Percentiles rank a stretch among this genome's conserved stretches.
Conservation (phyloP, 2,113 vertebrate genomes). For the Nothocercus nigrocapillus region DNA sequence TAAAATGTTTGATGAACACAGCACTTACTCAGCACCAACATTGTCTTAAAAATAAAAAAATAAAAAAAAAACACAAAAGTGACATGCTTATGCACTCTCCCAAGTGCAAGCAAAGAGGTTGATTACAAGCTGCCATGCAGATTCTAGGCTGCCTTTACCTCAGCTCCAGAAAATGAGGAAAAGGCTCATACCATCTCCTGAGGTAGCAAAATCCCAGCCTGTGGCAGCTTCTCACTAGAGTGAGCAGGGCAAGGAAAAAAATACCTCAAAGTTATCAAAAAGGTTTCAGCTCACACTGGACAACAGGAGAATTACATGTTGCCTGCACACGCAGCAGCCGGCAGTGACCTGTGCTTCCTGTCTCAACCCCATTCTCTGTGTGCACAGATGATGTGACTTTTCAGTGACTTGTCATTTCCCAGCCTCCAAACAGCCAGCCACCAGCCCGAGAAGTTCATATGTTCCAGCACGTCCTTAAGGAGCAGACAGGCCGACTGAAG, state of each 20-base stretch:
- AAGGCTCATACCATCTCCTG: not conserved
- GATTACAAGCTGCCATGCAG: rapidly evolving
- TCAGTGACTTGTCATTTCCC: not conserved
- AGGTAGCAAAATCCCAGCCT: not conserved
- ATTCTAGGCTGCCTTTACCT: not conserved
- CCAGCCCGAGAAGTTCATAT: not conserved
- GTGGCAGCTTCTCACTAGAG: not conserved
- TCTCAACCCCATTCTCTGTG: not conserved
- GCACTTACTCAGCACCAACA: not conserved
- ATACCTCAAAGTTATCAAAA: conserved; percentile 50
- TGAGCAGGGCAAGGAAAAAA: conserved; percentile 17
- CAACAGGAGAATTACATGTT: conserved; percentile 38
- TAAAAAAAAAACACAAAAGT: not conserved
- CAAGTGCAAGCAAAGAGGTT: not conserved
- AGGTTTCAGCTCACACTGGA: not conserved
- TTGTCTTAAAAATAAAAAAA: not conserved
- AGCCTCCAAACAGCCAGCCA: not conserved
- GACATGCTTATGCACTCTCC: not conserved
- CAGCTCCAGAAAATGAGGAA: not conserved
- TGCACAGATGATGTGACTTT: conserved; percentile 23
- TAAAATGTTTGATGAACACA: not conserved
- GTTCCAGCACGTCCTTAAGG: not conserved
- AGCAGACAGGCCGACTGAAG: not conserved
- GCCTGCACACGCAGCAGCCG: conserved; percentile 36
- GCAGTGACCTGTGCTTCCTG: conserved; percentile 54